Percentiles rank a stretch among this genome's conserved stretches.
These are phyloP conservation scores for Euwallacea similis DNA, from an alignment of 1,140 invertebrate genomes.

Conservation along the genomic window DNA sequence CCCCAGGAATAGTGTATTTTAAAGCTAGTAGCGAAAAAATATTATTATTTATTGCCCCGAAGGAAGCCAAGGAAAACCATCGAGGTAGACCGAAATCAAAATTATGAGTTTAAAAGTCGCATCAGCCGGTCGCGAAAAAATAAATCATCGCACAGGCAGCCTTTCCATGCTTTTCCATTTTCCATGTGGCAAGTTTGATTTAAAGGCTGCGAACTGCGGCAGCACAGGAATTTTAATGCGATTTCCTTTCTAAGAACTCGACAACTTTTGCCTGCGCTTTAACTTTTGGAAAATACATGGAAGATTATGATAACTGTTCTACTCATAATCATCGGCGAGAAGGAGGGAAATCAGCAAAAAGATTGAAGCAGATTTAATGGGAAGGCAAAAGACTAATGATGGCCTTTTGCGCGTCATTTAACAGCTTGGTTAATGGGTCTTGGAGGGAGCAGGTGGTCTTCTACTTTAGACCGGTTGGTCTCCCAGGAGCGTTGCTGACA, in stretches of 20 bases:
- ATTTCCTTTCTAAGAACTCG: slow-evolving; percentile 9
- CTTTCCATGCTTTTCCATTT: slow-evolving; percentile 23
- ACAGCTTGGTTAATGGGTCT: slow-evolving; percentile 20
- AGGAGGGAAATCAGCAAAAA: too few species aligned
- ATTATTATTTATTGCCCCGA: neutral
- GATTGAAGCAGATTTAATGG: too few species aligned
- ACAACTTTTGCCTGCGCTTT: neutral
- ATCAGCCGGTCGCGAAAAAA: slow-evolving; percentile 17
- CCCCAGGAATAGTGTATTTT: too few species aligned
- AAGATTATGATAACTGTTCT: neutral
- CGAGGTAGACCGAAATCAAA: slow-evolving; percentile 32
- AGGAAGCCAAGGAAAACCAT: slow-evolving; percentile 15
- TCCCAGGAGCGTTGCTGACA: neutral
- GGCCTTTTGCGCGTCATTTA: slow-evolving; percentile 21
- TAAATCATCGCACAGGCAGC: slow-evolving; percentile 22
- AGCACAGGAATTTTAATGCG: slow-evolving; percentile 26
- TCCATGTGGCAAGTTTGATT: slow-evolving; percentile 35
- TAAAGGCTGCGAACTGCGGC: slow-evolving; percentile 28
- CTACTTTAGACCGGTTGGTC: slow-evolving; percentile 9
- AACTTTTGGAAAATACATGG: neutral
- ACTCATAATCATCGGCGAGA: neutral
- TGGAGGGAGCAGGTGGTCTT: slow-evolving; percentile 21
- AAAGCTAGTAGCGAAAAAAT: too few species aligned
- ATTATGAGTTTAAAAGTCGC: slow-evolving; percentile 33
- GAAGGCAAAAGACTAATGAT: neutral